Conservation (phyloP, 2,888 invertebrate species). For the Morpho helenor region DNA sequence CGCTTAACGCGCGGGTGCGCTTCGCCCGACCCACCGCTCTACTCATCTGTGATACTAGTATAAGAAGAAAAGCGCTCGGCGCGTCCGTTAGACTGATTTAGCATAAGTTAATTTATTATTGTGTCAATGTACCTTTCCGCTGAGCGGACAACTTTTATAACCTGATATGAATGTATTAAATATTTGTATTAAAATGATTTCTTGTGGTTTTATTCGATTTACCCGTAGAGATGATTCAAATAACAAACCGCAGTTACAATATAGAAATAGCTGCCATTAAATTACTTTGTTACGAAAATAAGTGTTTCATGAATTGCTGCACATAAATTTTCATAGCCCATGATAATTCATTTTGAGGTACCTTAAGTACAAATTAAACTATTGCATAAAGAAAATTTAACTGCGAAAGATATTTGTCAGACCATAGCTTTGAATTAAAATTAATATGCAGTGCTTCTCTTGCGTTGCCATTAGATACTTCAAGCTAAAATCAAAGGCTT, state of each 20-base stretch:
- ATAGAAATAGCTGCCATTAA: conserved; percentile 34
- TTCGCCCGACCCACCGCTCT: conserved; percentile 74
- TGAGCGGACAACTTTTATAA: conserved; percentile 72
- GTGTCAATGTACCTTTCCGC: conserved; percentile 78
- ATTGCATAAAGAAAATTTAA: not conserved
- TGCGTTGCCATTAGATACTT: too few relatives aligned
- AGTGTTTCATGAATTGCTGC: conserved; percentile 37
- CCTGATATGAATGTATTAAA: conserved; percentile 62
- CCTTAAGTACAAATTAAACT: conserved; percentile 5
- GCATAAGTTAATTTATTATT: conserved; percentile 72
- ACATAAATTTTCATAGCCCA: conserved; percentile 49
- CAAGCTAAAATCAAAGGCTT: too few relatives aligned
- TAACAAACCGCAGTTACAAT: conserved; percentile 25
- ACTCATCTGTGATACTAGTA: conserved; percentile 77
- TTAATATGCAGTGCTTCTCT: too few relatives aligned
- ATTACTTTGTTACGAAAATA: conserved; percentile 29
- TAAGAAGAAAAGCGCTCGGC: conserved; percentile 72
- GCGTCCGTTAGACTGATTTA: conserved; percentile 77
- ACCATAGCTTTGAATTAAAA: too few relatives aligned
- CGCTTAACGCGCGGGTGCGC: conserved; percentile 48
- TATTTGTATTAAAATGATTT: conserved; percentile 56
- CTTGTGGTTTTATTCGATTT: conserved; percentile 48
- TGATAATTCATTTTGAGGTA: conserved; percentile 6
- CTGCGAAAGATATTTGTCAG: too few relatives aligned
- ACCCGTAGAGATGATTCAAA: conserved; percentile 28